Conservation (phyloP, 2,113 vertebrate species). For the Aegithalos caudatus region DNA sequence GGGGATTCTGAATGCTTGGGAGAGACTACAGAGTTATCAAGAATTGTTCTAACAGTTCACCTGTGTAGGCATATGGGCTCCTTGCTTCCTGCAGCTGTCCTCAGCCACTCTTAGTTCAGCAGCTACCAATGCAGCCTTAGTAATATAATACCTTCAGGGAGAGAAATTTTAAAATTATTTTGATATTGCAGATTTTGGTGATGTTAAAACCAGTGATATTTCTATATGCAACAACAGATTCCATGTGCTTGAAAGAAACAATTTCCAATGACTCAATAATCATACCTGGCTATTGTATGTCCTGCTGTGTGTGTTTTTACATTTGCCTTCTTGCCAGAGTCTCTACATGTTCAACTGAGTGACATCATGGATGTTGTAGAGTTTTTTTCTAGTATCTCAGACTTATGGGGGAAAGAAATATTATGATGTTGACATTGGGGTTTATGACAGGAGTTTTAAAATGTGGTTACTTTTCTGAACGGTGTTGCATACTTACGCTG, state of each 20-base stretch:
- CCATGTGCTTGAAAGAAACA: not conserved
- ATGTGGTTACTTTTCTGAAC: not conserved
- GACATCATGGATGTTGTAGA: not conserved
- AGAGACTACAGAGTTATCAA: not conserved
- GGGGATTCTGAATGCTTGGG: not conserved
- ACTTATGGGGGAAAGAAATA: not conserved
- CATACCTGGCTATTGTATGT: not conserved
- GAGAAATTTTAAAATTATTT: not conserved
- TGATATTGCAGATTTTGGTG: not conserved
- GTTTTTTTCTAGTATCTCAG: not conserved
- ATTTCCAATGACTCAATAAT: not conserved
- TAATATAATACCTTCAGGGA: not conserved
- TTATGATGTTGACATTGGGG: not conserved
- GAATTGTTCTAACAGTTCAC: not conserved
- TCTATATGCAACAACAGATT: not conserved
- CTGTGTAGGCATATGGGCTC: accelerated
- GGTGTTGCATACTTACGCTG: not conserved
- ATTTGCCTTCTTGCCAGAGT: not conserved
- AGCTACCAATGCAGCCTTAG: not conserved
- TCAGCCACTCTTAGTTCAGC: not conserved
- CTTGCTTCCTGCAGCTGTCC: not conserved
- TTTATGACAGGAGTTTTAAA: not conserved
- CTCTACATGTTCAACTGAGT: not conserved
- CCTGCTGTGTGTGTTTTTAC: not conserved
- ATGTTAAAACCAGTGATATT: not conserved